phyloP scores from a whole-genome alignment of 2,888 invertebrate species.

The Pheosia gnoma region DNA sequence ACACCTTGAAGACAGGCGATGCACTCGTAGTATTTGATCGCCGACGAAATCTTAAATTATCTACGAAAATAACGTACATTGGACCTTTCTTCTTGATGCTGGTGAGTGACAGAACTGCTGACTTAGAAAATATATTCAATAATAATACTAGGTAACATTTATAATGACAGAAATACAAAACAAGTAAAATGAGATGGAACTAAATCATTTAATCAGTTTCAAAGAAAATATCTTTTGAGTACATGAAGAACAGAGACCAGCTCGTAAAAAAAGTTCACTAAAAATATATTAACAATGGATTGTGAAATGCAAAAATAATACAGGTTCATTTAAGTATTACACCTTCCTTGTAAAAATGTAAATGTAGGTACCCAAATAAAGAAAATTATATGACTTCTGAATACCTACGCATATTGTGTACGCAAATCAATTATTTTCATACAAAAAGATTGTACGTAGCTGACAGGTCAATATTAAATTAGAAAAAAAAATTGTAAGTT shows the following conservation, averaged over 20 bases:
- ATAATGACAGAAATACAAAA: slow-evolving; percentile 49
- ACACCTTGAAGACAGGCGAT: slow-evolving; percentile 64
- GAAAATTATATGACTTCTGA: background rate
- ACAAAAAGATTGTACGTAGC: background rate
- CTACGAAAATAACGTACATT: slow-evolving; percentile 73
- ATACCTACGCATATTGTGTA: too few relatives aligned
- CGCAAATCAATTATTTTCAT: background rate
- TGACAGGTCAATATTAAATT: background rate
- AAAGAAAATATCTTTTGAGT: slow-evolving; percentile 75
- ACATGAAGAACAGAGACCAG: slow-evolving; percentile 79
- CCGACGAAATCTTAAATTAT: slow-evolving; percentile 69
- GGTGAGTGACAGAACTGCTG: slow-evolving; percentile 44
- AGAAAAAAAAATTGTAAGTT: too few relatives aligned
- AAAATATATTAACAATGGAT: slow-evolving; percentile 59
- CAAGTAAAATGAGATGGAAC: slow-evolving; percentile 58
- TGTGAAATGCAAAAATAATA: slow-evolving; percentile 77
- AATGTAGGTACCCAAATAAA: background rate
- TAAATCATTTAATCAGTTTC: slow-evolving; percentile 52
- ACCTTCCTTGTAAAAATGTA: slow-evolving; percentile 37
- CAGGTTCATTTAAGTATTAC: slow-evolving; percentile 60
- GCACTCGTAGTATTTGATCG: slow-evolving; percentile 54
- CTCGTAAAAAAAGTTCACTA: slow-evolving; percentile 67
- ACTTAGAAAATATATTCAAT: slow-evolving; percentile 53
- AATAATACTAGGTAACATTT: slow-evolving; percentile 52
- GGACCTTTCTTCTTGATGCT: slow-evolving; percentile 53